phyloP scores from a whole-genome alignment of 2,797 vertebrate species.

The Tamandua tetradactyla region DNA sequence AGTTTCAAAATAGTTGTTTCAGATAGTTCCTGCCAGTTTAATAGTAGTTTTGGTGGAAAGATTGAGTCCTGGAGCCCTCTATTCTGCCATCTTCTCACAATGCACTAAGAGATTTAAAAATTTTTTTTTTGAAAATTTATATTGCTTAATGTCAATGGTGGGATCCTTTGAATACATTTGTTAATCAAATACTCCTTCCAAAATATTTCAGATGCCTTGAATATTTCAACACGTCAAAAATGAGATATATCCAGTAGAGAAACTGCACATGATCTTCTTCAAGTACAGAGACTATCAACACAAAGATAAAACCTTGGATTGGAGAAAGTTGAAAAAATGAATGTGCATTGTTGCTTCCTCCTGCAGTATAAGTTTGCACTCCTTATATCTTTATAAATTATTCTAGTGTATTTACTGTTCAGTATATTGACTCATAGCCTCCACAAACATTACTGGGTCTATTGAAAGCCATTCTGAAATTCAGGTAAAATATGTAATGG shows the following conservation, averaged over 20 bases:
- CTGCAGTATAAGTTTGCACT: neutral
- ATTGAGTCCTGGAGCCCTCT: no score
- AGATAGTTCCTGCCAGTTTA: no score
- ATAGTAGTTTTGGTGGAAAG: no score
- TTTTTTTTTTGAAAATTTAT: conserved; percentile 16
- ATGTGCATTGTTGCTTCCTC: neutral
- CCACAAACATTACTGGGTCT: neutral
- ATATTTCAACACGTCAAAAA: neutral
- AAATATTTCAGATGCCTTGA: neutral
- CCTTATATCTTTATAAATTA: neutral
- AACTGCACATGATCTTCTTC: neutral
- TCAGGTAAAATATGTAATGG: neutral
- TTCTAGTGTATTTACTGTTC: neutral
- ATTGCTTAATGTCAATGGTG: neutral
- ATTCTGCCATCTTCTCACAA: no score
- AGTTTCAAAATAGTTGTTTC: no score
- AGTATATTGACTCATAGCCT: neutral
- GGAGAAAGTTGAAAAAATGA: neutral
- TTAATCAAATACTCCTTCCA: neutral
- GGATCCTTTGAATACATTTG: neutral
- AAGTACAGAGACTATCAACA: neutral
- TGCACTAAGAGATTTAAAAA: neutral
- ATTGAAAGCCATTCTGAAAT: neutral
- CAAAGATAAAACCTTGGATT: neutral
- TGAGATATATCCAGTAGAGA: neutral